A percentile compares a stretch with the other conserved stretches of the same genome.
Evolutionary conservation across 2,888 invertebrate genomes (phyloP).

Genomic region (Zelleria hepariella): DNA sequence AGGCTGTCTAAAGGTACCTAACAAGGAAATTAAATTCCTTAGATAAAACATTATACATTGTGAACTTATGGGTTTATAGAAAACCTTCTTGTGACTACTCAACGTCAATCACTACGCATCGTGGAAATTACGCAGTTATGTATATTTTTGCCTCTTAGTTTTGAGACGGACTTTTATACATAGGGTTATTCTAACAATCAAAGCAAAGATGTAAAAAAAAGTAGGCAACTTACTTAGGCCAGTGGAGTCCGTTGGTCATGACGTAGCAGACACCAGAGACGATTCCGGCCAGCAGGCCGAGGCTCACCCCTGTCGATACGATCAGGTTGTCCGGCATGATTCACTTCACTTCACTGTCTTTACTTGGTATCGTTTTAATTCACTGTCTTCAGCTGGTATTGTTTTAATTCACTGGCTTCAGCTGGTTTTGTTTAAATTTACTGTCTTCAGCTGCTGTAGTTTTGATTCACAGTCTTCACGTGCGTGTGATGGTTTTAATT

Average conservation of each 20-base stretch:
- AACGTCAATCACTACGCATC: too few relatives aligned
- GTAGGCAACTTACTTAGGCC: slow-evolving; percentile 34
- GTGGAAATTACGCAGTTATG: too few relatives aligned
- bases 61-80: too few relatives aligned
- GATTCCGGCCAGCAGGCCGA: slow-evolving; percentile 77
- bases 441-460: background rate
- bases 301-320: slow-evolving; percentile 73
- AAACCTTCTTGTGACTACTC: too few relatives aligned
- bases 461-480: background rate
- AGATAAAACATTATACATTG: too few relatives aligned
- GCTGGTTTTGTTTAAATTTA: background rate
- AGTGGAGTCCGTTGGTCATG: slow-evolving; percentile 65
- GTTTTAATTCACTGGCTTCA: background rate
- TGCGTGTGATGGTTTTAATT: too few relatives aligned
- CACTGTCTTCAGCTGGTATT: background rate
- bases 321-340: slow-evolving; percentile 71
- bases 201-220: background rate
- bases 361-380: background rate
- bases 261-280: slow-evolving; percentile 79
- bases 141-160: too few relatives aligned
- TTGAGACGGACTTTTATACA: too few relatives aligned
- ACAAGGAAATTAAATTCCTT: too few relatives aligned
- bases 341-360: background rate
- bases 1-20: too few relatives aligned
- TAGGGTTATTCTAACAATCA: too few relatives aligned